phyloP scores from a whole-genome alignment of 2,797 vertebrate genomes.

The Sciurus carolinensis region DNA sequence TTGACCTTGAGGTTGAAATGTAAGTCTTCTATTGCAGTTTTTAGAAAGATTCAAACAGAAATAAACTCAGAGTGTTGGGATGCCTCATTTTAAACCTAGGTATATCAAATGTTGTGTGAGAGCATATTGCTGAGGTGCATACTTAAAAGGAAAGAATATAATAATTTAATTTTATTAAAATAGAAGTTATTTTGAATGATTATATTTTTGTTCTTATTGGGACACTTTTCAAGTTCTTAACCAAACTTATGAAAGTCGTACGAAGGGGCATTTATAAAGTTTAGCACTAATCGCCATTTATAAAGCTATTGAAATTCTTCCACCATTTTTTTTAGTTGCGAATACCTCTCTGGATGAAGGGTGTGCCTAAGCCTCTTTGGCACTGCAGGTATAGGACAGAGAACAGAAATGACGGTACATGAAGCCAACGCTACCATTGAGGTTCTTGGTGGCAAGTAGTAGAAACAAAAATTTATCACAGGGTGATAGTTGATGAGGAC shows the following conservation, averaged over 20 bases:
- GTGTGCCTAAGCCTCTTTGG: background rate
- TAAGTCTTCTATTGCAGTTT: background rate
- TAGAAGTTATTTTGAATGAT: background rate
- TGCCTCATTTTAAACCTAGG: background rate
- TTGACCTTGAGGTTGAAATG: constrained; percentile 28
- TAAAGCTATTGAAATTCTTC: background rate
- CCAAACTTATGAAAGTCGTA: constrained; percentile 2
- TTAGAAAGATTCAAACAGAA: background rate
- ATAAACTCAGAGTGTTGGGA: background rate
- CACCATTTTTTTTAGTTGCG: background rate
- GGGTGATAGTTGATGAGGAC: background rate
- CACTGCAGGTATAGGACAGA: background rate
- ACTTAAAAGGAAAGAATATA: background rate
- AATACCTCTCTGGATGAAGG: background rate
- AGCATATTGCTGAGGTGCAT: background rate
- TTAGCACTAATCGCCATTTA: background rate
- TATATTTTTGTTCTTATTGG: background rate
- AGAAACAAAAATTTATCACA: background rate
- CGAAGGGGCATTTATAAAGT: background rate
- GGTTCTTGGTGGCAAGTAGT: background rate
- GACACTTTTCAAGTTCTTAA: background rate
- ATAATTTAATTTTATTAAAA: background rate
- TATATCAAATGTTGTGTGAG: background rate
- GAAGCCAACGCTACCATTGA: fast-evolving
- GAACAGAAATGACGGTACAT: background rate